Evolutionary conservation across 2,113 vertebrate species (phyloP).

Genomic region (Chinchilla lanigera): DNA sequence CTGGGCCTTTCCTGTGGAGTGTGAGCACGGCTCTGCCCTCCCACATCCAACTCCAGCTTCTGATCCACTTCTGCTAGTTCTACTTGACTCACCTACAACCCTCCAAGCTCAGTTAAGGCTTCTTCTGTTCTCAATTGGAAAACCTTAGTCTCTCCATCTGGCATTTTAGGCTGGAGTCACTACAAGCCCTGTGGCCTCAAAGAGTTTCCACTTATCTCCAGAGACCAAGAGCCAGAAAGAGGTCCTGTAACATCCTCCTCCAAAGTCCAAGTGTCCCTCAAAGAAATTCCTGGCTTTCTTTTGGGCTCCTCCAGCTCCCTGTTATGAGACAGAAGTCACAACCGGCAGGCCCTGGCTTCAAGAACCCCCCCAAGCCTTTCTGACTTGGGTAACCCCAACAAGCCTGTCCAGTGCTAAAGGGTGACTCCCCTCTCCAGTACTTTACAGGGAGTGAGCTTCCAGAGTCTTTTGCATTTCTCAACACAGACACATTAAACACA

Average conservation of each 20-base stretch:
- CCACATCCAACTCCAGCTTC: background rate
- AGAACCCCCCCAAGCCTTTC: background rate
- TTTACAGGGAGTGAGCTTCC: background rate
- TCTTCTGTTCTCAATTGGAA: background rate
- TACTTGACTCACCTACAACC: background rate
- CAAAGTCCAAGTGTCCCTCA: background rate
- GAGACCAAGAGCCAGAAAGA: background rate
- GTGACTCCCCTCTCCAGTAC: background rate
- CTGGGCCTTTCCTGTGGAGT: background rate
- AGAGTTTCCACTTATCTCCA: background rate
- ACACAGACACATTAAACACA: background rate
- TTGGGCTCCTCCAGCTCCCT: background rate
- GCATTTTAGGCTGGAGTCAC: background rate
- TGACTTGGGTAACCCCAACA: background rate
- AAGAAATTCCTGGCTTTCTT: background rate
- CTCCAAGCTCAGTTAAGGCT: background rate
- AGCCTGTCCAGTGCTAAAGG: background rate
- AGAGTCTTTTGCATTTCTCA: slow-evolving; percentile 36
- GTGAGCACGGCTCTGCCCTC: background rate
- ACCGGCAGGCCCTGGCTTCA: background rate
- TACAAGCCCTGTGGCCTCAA: background rate
- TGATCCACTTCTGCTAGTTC: background rate
- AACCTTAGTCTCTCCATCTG: background rate
- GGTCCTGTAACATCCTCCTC: background rate
- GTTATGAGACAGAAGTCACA: background rate